phyloP scores from a whole-genome alignment of 2,888 invertebrate genomes.

The Apocheima hispidaria region DNA sequence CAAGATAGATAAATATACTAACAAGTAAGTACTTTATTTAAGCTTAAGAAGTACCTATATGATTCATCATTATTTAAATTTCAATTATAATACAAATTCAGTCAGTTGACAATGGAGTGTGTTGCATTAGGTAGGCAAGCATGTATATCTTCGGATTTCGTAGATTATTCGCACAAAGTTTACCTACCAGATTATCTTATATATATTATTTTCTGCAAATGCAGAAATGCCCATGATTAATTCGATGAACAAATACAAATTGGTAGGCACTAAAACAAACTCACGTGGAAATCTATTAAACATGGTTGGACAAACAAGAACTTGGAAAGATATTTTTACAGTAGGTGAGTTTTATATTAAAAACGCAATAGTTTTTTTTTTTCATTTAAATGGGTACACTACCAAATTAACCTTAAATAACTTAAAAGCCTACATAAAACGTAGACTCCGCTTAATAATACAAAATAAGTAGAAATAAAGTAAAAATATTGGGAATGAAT shows the following conservation, averaged over 20 bases:
- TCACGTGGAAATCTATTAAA: no score
- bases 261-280: background rate
- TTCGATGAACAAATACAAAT: background rate
- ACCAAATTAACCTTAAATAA: constrained; percentile 69
- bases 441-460: constrained; percentile 77
- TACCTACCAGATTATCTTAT: no score
- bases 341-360: background rate
- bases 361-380: constrained; percentile 43
- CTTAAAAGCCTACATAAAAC: constrained; percentile 83
- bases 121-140: background rate
- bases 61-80: constrained; percentile 1
- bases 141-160: background rate
- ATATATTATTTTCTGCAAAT: no score
- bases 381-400: constrained; percentile 48
- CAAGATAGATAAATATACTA: constrained; percentile 23
- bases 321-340: background rate
- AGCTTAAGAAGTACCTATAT: constrained; percentile 15
- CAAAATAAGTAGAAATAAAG: constrained; percentile 62
- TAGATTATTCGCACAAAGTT: background rate
- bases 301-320: background rate
- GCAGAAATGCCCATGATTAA: background rate
- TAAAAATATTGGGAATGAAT: constrained; percentile 56
- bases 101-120: constrained; percentile 36
- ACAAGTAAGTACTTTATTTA: constrained; percentile 28
- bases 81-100: constrained; percentile 36